Evolutionary conservation across 2,888 invertebrate genomes (phyloP).

Genomic region (Brenthis daphne): DNA sequence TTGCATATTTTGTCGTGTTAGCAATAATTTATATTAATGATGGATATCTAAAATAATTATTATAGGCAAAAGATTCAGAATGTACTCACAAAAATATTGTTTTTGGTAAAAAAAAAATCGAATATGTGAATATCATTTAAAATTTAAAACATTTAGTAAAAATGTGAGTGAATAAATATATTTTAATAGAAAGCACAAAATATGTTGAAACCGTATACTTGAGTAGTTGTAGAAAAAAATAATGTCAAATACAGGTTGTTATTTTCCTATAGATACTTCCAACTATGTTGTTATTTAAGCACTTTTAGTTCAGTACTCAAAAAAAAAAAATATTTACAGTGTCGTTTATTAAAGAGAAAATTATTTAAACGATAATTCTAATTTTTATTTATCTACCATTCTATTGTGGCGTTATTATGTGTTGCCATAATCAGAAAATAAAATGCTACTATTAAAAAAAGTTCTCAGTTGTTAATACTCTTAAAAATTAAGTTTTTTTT

Average conservation of each 20-base stretch:
- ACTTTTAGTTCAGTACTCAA: constrained; percentile 14
- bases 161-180: constrained; percentile 21
- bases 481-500: constrained; percentile 27
- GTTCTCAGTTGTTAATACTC: constrained; percentile 27
- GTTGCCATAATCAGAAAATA: constrained; percentile 20
- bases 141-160: constrained; percentile 1
- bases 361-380: constrained; percentile 30
- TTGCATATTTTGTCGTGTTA: constrained; percentile 24
- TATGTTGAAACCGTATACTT: constrained; percentile 14
- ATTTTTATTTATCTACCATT: constrained; percentile 27
- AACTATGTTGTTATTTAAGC: constrained; percentile 19
- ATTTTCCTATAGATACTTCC: constrained; percentile 22
- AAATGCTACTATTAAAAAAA: constrained; percentile 15
- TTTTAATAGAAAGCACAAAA: constrained; percentile 28
- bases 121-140: constrained; percentile 11
- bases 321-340: constrained; percentile 17
- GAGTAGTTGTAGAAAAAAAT: constrained; percentile 20
- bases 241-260: constrained; percentile 23
- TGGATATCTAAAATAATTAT: constrained; percentile 10
- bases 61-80: constrained; percentile 13
- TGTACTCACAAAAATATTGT: neutral
- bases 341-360: constrained; percentile 27
- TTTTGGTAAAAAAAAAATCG: constrained; percentile 2
- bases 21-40: constrained; percentile 19
- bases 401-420: constrained; percentile 22